Percentiles rank a stretch among this genome's conserved stretches.
phyloP scores from a whole-genome alignment of 2,888 invertebrate genomes.

The Hipparchia sbordonii region DNA sequence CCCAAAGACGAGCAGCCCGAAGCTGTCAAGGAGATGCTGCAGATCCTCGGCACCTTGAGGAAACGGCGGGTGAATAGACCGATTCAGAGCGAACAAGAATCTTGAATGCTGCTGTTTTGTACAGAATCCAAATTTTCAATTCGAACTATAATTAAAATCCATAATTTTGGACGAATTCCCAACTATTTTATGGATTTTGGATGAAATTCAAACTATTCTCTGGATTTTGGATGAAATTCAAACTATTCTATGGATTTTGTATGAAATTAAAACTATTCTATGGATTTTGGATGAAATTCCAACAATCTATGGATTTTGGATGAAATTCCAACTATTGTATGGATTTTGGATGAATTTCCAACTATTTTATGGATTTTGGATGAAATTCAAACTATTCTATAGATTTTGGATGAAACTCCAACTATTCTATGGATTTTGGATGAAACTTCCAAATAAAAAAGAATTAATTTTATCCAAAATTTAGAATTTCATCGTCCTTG shows the following conservation, averaged over 20 bases:
- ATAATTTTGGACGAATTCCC: too few relatives aligned
- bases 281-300: background rate
- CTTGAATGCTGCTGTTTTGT: background rate
- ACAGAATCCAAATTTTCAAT: too few relatives aligned
- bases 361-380: background rate
- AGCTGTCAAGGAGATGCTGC: constrained; percentile 84
- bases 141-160: too few relatives aligned
- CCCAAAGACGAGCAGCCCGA: constrained; percentile 80
- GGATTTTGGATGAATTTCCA: background rate
- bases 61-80: constrained; percentile 52
- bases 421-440: too few relatives aligned
- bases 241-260: background rate
- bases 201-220: too few relatives aligned
- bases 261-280: background rate
- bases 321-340: background rate
- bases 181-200: too few relatives aligned
- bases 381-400: background rate
- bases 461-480: too few relatives aligned
- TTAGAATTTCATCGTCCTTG: too few relatives aligned
- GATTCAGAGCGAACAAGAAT: constrained; percentile 16
- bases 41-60: constrained; percentile 82
- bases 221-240: background rate
- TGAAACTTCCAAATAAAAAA: too few relatives aligned
- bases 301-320: background rate
- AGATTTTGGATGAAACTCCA: background rate